Conservation (phyloP, 2,797 vertebrate genomes). For the Merluccius polli region DNA sequence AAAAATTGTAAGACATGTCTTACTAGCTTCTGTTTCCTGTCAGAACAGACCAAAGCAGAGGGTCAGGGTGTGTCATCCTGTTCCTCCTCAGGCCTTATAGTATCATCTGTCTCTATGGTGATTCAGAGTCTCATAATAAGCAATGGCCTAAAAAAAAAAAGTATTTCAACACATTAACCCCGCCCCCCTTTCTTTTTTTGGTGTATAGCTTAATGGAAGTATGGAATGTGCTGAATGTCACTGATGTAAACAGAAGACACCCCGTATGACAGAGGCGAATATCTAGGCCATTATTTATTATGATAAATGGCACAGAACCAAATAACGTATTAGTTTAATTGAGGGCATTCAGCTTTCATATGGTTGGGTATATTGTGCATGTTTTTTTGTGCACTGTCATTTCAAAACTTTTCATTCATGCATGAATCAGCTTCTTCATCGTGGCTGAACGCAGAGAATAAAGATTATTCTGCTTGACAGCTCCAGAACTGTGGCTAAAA, state of each 20-base stretch:
- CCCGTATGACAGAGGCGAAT: constrained; percentile 20
- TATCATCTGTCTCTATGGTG: constrained; percentile 43
- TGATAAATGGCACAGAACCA: constrained; percentile 1
- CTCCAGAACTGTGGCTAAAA: constrained; percentile 31
- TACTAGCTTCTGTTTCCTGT: not conserved
- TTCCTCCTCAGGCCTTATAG: constrained; percentile 40
- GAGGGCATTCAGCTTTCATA: not conserved
- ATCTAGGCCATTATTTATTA: not conserved
- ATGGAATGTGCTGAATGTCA: not conserved
- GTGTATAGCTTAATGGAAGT: constrained; percentile 26
- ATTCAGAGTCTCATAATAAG: constrained; percentile 44
- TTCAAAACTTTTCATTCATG: constrained; percentile 29
- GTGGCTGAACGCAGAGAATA: constrained; percentile 46
- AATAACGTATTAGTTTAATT: constrained; percentile 6
- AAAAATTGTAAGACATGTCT: not conserved
- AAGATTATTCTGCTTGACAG: constrained; percentile 56
- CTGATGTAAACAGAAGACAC: constrained; percentile 17
- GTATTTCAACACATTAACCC: constrained; percentile 21
- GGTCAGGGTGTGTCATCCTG: constrained; percentile 44
- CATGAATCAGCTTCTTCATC: constrained; percentile 30
- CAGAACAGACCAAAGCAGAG: constrained; percentile 20
- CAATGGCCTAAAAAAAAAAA: constrained; percentile 48
- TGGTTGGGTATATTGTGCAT: constrained; percentile 2
- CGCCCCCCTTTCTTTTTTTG: not conserved
- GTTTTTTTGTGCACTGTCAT: constrained; percentile 9